Base-by-base conservation (phyloP, 2,113 vertebrate species). In the Columba janthina region DNA sequence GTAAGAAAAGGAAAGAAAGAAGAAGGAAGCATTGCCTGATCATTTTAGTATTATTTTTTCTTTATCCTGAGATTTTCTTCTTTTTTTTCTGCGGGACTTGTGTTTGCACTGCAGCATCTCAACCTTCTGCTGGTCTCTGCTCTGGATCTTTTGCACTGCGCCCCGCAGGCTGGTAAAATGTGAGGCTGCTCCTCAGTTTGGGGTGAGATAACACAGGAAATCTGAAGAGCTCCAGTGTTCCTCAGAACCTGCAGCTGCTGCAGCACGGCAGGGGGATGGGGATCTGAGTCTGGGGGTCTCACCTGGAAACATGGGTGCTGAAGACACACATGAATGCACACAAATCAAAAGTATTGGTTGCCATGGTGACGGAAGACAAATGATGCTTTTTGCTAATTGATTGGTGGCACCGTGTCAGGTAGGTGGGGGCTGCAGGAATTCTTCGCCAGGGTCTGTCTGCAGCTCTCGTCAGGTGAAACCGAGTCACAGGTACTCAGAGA, bases 291-390 rank as follows among this genome's bases (percentile, higher is more conserved):
- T 3, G 16, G 25, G 1, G 2, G 89, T 22, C 86, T 95, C 10
- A 20, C 93, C 88, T 61, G 94, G 94, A 84, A 90, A 90, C 91
- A 11, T 9, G 46, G 50, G 73, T 70, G 90, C 70, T 61, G 36
- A 62, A 29, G 64, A 64, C 61, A 40, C 9, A 12, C 54, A 15
- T 9, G 19, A 7, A 22, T 2, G 60, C 77, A 44, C 74, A 21
- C 10, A 48, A 5, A 82, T 64, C 36, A 29, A 38, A 70, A 66
- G 66, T 42, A 40, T 21, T 4, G 58, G 96, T 96, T 97, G 94
- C 95, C 38, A 87, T 96, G 89, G 96, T 6, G 54, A 95, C 14
- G 40, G 77, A 61, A 95, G 89, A 58, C 77, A 81, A 92, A 84
- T 46, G 94, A 61, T 87, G 60, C 82, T 85, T 81, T 81, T 60